Base-by-base conservation (phyloP, 2,888 invertebrate genomes). In the Dynastes maya region DNA sequence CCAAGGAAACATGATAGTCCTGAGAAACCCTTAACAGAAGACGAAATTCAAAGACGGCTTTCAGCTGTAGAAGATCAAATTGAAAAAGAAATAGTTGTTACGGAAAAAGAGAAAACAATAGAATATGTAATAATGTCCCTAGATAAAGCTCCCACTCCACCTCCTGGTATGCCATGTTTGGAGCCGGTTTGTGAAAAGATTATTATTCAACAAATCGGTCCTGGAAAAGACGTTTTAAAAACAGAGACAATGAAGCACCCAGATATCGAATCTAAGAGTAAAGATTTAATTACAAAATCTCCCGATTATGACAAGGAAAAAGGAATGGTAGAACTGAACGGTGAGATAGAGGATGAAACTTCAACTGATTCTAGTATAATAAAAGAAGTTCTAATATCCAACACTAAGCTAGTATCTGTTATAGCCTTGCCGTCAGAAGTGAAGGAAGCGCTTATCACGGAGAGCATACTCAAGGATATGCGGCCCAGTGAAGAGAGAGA, bases 151-250 rank as follows among this genome's bases (percentile, higher is more conserved):
- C 40, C 65, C n/a, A 55, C 32, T 61, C 65, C 65, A 51, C 64
- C 22, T 32, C 58, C 67, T 3, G 80, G 79, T 58, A 72, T 81
- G 71, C 84, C 83, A 16, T 83, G 83, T 77, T 53, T 71, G 22
- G 88, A 87, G 82, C 86, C 86, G n/a, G 49, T 83, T 72, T 87
- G 87, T 80, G 72, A 84, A 22, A 86, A 87, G 83, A 81, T 85
- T 16, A 81, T 82, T 72, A 80, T 86, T 4, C 83, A 85, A 77
- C 22, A 65, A 29, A 40, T 78, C 5, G 55, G 67, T 22, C 74
- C 74, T 1, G 65, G 64, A 8, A 45, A 11, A 78, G 65, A 71
- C 13, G 29, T 63, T 64, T 37, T 40, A 9, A n/a, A 58, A 32
- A 58, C 61, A 37, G 72, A 78, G 8, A 9, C 55, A 29, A 3